Conservation (phyloP, 1,140 invertebrate genomes). For the Euura saliciscinereae region DNA sequence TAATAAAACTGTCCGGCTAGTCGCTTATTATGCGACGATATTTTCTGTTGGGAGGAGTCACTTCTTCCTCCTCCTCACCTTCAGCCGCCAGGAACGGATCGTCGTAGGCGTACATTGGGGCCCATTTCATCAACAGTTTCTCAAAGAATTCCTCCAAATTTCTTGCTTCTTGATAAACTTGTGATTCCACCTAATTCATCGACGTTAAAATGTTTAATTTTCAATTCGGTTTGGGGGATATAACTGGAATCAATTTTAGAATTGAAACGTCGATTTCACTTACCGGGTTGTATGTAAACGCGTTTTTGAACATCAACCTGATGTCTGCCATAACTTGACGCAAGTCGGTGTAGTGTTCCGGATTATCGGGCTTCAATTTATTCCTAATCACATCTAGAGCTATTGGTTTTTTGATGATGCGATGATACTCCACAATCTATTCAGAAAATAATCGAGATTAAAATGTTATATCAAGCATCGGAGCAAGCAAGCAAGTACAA, state of each 20-base stretch:
- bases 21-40: conserved; percentile 63
- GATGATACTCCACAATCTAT: conserved; percentile 79
- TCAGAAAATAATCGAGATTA: conserved; percentile 31
- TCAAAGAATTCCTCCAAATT: conserved; percentile 87
- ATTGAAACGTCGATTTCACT: conserved; percentile 47
- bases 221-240: background rate
- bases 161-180: conserved; percentile 83
- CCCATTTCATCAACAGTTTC: conserved; percentile 78
- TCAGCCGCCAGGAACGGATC: conserved; percentile 53
- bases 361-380: conserved; percentile 74
- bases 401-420: conserved; percentile 79
- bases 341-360: conserved; percentile 76
- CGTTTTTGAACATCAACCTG: conserved; percentile 87
- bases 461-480: conserved; percentile 11
- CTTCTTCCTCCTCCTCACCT: conserved; percentile 55
- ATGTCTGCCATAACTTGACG: conserved; percentile 82
- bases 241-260: no score
- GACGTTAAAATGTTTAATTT: no score
- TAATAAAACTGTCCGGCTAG: conserved; percentile 37
- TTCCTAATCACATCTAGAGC: conserved; percentile 82
- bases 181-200: conserved; percentile 71
- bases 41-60: conserved; percentile 63
- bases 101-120: conserved; percentile 74
- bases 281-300: conserved; percentile 83
- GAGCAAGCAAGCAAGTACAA: conserved; percentile 40